These are phyloP conservation scores for Varanus salvator DNA, from an alignment of 2,113 vertebrate genomes.

Conservation along the genomic window DNA sequence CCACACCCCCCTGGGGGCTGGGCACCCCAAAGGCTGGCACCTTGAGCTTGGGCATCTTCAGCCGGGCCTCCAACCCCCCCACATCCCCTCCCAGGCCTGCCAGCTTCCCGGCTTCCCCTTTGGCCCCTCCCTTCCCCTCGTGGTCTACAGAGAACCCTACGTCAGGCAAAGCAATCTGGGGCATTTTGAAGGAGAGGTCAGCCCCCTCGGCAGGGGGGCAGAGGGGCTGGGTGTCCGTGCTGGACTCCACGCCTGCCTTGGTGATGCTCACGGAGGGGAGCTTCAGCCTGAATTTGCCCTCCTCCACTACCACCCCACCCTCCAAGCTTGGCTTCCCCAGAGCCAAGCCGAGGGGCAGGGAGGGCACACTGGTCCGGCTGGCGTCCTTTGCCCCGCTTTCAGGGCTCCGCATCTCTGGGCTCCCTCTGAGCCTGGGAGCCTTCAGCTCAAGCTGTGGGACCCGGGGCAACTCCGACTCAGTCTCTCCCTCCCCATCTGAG, in stretches of 20 bases:
- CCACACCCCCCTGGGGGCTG: conserved; percentile 16
- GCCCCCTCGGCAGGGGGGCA: conserved; percentile 41
- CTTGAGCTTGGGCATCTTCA: conserved; percentile 70
- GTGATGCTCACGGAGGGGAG: conserved; percentile 61
- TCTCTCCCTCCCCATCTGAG: conserved; percentile 55
- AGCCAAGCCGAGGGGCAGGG: conserved; percentile 73
- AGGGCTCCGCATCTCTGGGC: conserved; percentile 28
- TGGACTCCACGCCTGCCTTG: not conserved
- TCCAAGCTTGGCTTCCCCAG: conserved; percentile 52
- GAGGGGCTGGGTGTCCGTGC: not conserved
- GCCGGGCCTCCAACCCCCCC: conserved; percentile 53
- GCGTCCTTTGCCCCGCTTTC: conserved; percentile 63
- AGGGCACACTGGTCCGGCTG: conserved; percentile 71
- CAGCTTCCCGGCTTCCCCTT: not conserved
- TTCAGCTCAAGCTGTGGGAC: conserved; percentile 67
- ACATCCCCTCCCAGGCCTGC: conserved; percentile 34
- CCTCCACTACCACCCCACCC: conserved; percentile 10
- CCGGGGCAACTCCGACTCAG: conserved; percentile 63
- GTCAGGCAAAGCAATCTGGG: conserved; percentile 63
- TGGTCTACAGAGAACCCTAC: conserved; percentile 49
- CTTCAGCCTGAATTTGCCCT: conserved; percentile 55
- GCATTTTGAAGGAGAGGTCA: conserved; percentile 55
- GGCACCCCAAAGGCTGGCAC: conserved; percentile 72
- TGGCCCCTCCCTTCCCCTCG: not conserved
- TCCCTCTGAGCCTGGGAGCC: conserved; percentile 57